phyloP scores from a whole-genome alignment of 2,888 invertebrate species.

The Dicycla oo region DNA sequence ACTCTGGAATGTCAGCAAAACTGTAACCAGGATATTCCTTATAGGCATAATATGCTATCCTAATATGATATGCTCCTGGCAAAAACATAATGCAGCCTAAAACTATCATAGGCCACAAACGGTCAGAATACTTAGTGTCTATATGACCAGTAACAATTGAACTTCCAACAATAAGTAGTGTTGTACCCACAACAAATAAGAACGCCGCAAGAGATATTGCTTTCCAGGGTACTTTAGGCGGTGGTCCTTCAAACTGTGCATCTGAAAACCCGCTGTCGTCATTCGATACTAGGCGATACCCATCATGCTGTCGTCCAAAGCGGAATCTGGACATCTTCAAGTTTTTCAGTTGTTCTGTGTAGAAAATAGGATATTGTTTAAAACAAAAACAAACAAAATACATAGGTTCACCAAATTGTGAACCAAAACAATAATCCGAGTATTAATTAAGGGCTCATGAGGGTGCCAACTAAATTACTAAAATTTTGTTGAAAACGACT shows the following conservation, averaged over 20 bases:
- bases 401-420: background rate
- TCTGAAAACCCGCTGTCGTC: slow-evolving; percentile 93
- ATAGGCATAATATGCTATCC: slow-evolving; percentile 96
- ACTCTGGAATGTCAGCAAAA: slow-evolving; percentile 97
- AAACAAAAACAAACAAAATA: background rate
- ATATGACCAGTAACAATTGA: slow-evolving; percentile 95
- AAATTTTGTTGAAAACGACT: slow-evolving; percentile 6
- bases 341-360: slow-evolving; percentile 74
- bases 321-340: slow-evolving; percentile 91
- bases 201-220: slow-evolving; percentile 94
- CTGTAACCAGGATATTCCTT: slow-evolving; percentile 96
- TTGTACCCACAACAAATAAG: slow-evolving; percentile 94
- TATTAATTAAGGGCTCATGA: background rate
- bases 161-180: slow-evolving; percentile 94
- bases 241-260: slow-evolving; percentile 92
- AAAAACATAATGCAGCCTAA: slow-evolving; percentile 97
- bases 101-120: slow-evolving; percentile 97
- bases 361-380: slow-evolving; percentile 22
- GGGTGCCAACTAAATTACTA: background rate
- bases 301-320: slow-evolving; percentile 90
- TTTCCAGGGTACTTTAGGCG: slow-evolving; percentile 95
- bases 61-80: slow-evolving; percentile 97
- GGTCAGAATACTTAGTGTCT: slow-evolving; percentile 95
- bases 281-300: slow-evolving; percentile 90
- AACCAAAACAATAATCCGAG: slow-evolving; percentile 7